Percentiles rank a stretch among this genome's conserved stretches.
phyloP scores from a whole-genome alignment of 2,888 invertebrate species.

The Neoscelio sp. region DNA sequence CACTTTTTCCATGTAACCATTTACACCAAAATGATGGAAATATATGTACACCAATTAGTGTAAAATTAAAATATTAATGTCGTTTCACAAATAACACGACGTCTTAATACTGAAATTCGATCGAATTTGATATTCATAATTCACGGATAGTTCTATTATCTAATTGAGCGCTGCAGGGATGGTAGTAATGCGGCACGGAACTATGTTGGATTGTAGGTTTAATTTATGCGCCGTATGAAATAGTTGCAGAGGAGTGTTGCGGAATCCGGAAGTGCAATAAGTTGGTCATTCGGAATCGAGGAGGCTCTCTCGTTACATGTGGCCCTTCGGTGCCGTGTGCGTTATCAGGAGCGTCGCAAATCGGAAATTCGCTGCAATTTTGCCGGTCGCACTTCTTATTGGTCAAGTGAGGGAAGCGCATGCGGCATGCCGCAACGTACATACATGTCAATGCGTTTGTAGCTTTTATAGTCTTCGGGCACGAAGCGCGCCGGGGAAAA shows the following conservation, averaged over 20 bases:
- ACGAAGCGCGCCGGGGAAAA: conserved; percentile 33
- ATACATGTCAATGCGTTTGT: conserved; percentile 36
- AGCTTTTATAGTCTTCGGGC: conserved; percentile 37
- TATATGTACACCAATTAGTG: no score
- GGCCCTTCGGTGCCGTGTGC: conserved; percentile 14
- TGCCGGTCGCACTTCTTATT: conserved; percentile 37
- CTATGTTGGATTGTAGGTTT: conserved; percentile 19
- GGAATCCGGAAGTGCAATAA: no score
- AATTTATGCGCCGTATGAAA: conserved; percentile 24
- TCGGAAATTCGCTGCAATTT: conserved; percentile 41
- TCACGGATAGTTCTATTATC: conserved; percentile 43
- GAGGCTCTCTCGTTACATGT: neutral
- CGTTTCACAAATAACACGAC: no score
- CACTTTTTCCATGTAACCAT: no score
- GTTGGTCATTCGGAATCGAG: conserved; percentile 14
- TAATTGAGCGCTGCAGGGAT: conserved; percentile 15
- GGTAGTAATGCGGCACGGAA: conserved; percentile 20
- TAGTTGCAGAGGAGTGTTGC: conserved; percentile 10
- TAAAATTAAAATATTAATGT: no score
- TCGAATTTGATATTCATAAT: conserved; percentile 30
- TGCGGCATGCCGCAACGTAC: conserved; percentile 58
- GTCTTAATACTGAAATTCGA: conserved; percentile 5
- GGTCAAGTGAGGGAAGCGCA: conserved; percentile 52
- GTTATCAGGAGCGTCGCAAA: conserved; percentile 3
- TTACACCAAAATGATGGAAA: no score